phyloP scores from a whole-genome alignment of 1,140 invertebrate genomes.

The Dermatophagoides farinae region DNA sequence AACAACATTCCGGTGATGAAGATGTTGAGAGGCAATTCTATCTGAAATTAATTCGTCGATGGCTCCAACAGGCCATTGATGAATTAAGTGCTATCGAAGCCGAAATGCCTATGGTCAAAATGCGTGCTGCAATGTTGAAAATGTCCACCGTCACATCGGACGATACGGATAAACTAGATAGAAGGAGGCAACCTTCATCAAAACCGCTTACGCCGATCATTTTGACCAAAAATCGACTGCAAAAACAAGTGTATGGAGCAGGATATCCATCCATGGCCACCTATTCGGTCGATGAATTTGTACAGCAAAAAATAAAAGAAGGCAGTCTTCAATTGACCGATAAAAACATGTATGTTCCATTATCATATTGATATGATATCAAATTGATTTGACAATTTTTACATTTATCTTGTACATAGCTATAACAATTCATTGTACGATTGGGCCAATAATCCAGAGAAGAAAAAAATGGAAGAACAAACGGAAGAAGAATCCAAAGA shows the following conservation, averaged over 20 bases:
- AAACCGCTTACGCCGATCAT: slow-evolving; percentile 61
- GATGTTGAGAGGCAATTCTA: slow-evolving; percentile 62
- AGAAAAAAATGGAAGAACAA: slow-evolving; percentile 17
- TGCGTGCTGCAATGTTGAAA: slow-evolving; percentile 27
- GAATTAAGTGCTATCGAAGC: slow-evolving; percentile 39
- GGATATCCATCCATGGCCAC: slow-evolving; percentile 84
- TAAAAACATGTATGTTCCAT: slow-evolving; percentile 10
- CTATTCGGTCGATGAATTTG: slow-evolving; percentile 89
- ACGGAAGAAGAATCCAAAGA: slow-evolving; percentile 42
- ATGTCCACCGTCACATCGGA: background rate
- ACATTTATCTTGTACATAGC: background rate
- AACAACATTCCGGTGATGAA: slow-evolving; percentile 37
- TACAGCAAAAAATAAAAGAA: slow-evolving; percentile 41
- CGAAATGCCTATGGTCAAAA: slow-evolving; percentile 20
- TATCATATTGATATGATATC: background rate
- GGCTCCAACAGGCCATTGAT: slow-evolving; percentile 48
- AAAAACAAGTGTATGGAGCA: slow-evolving; percentile 78
- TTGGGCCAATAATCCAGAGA: slow-evolving; percentile 16
- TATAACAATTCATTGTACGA: slow-evolving; percentile 15
- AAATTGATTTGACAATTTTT: background rate
- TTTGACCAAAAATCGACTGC: slow-evolving; percentile 63
- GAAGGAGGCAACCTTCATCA: slow-evolving; percentile 1
- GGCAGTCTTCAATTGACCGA: slow-evolving; percentile 5
- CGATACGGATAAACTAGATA: background rate
- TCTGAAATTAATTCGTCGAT: slow-evolving; percentile 49